Evolutionary conservation across 2,113 vertebrate genomes (phyloP), one percentile per base, ranked within the genome.

Genomic region (Odocoileus hemionus): DNA sequence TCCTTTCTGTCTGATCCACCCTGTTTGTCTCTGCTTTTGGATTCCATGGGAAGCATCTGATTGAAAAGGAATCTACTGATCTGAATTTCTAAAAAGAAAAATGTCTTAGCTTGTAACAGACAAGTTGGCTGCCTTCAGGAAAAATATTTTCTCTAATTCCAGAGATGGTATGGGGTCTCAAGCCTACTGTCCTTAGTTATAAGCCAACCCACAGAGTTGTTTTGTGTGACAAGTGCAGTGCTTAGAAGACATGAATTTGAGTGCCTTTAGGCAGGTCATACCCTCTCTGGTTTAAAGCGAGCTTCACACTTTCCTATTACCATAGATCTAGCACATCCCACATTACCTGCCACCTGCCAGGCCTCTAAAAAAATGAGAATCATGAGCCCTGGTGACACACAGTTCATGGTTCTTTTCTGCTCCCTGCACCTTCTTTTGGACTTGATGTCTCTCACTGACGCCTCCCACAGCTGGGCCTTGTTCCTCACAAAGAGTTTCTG

Each of bases 401-500:
- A 3, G 3, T 1, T 2, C 21, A 0, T 4, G 25, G n/a, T 39
- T 36, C 61, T 36, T 43, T 86, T 17, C 74, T 60, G 17, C 2
- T 30, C 30, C 45, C 54, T 43, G 25, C 39, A 9, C 33, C 57
- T n/a, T 43, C 4, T 11, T 3, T 86, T 43, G 84, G 83, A 79
- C 64, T 92, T 83, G 43, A 45, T 52, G 12, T 61, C 60, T 78
- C 83, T 95, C 39, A 39, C 58, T 13, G 11, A 54, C 5, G 7
- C 47, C 50, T 86, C 45, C 74, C 91, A 96, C 94, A 96, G 95
- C 90, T 96, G 94, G 94, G 14, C 30, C 58, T 80, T 96, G 39
- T 96, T 96, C 45, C 43, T 91, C 86, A 89, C 67, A 95, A 83
- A 96, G 79, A 91, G 61, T 94, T 94, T 92, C 58, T 96, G 50